Conservation (phyloP, 2,797 vertebrate species). For the Microctenopoma steveboyesi region DNA sequence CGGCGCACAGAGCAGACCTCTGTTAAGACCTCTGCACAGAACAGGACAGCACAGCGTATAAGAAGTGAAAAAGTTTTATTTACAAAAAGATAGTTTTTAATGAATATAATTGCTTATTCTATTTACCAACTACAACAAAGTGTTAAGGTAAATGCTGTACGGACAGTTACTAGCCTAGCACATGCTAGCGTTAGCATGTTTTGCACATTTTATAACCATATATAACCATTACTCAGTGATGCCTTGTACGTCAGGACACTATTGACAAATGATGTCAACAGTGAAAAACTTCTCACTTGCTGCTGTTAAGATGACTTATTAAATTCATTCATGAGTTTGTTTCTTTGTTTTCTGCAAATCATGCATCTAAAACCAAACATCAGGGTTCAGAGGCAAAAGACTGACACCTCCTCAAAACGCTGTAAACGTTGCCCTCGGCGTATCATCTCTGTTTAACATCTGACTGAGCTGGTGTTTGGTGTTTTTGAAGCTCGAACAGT, state of each 20-base stretch:
- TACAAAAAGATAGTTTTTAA: too few species aligned
- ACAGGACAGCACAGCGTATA: background rate
- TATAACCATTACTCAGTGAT: background rate
- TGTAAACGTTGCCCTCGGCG: slow-evolving; percentile 2
- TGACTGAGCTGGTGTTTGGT: slow-evolving; percentile 20
- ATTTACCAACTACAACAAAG: too few species aligned
- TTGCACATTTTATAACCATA: too few species aligned
- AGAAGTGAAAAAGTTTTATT: too few species aligned
- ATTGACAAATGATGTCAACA: background rate
- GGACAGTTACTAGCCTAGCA: too few species aligned
- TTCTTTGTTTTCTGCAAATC: background rate
- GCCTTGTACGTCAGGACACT: background rate
- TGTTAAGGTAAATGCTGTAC: too few species aligned
- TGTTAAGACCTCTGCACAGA: too few species aligned
- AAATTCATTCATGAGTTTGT: background rate
- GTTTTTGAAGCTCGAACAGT: background rate
- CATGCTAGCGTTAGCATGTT: too few species aligned
- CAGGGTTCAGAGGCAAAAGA: background rate
- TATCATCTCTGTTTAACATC: slow-evolving; percentile 1
- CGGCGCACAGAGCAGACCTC: slow-evolving; percentile 1
- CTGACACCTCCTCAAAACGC: slow-evolving; percentile 1
- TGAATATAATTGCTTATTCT: too few species aligned
- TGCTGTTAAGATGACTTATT: too few species aligned
- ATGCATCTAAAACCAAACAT: background rate
- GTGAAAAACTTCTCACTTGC: too few species aligned